These are phyloP conservation scores for Zophobas morio DNA, from an alignment of 1,140 invertebrate genomes.

Conservation along the genomic window DNA sequence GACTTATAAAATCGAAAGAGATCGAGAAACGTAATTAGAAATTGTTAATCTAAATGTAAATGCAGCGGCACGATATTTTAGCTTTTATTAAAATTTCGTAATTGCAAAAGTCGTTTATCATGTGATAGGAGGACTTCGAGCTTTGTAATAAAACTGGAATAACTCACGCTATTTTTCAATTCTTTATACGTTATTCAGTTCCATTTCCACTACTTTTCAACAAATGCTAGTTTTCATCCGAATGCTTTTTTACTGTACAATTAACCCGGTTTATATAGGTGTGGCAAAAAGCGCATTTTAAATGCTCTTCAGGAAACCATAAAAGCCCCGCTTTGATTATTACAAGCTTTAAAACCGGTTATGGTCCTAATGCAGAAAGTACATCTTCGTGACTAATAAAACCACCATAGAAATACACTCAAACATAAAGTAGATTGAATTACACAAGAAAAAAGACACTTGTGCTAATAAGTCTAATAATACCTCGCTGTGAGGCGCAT, in stretches of 20 bases:
- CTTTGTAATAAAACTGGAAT: constrained; percentile 11
- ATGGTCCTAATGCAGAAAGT: constrained; percentile 19
- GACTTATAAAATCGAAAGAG: not conserved
- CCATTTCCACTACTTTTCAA: constrained; percentile 4
- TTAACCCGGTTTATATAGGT: constrained; percentile 17
- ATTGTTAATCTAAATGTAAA: constrained; percentile 10
- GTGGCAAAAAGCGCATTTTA: constrained; percentile 13
- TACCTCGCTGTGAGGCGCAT: not conserved
- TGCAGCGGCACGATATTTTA: constrained; percentile 15
- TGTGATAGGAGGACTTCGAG: constrained; percentile 1
- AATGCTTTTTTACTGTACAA: constrained; percentile 12
- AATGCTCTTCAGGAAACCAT: constrained; percentile 30
- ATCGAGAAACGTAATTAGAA: not conserved
- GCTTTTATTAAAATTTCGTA: constrained; percentile 23
- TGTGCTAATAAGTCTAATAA: constrained; percentile 12
- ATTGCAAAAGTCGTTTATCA: constrained; percentile 13
- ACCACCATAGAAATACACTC: not conserved
- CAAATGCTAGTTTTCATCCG: not conserved
- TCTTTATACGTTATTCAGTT: constrained; percentile 4
- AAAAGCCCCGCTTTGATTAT: constrained; percentile 21
- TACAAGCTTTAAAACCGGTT: constrained; percentile 23
- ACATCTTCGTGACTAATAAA: constrained; percentile 33
- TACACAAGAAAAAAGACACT: not conserved
- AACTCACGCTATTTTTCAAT: constrained; percentile 16
- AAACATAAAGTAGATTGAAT: not conserved